Base-by-base conservation (phyloP, 2,888 invertebrate genomes). In the Abrostola tripartita region DNA sequence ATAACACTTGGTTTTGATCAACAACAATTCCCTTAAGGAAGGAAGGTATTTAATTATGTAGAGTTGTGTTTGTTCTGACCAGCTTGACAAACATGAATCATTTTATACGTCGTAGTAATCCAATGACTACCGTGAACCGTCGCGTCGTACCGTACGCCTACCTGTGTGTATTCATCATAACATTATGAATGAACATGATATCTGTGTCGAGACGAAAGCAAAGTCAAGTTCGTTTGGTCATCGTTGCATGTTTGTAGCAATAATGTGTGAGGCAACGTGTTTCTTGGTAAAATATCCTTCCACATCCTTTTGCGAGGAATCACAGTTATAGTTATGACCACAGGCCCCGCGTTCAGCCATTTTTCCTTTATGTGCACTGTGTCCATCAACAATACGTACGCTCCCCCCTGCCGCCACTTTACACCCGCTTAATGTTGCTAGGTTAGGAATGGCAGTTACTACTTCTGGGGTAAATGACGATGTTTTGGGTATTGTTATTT, bases 201-300 rank as follows among this genome's bases (percentile, higher is more conserved):
- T 62, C 51, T 44, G 52, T 52, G 41, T 47, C 42, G 8, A 51
- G 12, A 12, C 14, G 14, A 41, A 60, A 36, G 14, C 52, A 61
- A 62, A 54, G 66, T 67, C 74, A 74, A 74, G 74, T 71, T 74
- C 65, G 58, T 60, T 11, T 10, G 10, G 47, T 35, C 57, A 24
- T 14, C n/a, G 50, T 52, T 11, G 40, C 35, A 42, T 53, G 44
- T 11, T 49, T 5, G 5, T 8, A 51, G 52, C 38, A 14, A 53
- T 44, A 24, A 24, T 24, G 24, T 24, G 24, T 47, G 44, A 12
- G 6, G 12, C 14, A 44, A 44, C 44, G 44, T 44, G 44, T 24
- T 24, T 24, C 24, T 24, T 24, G 24, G 24, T 24, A 24, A 24
- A 24, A 24, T 24, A 24, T 24, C 24, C 24, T 24, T 24, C 24